Conservation (phyloP, 2,113 vertebrate species). For the Cinclus cinclus region DNA sequence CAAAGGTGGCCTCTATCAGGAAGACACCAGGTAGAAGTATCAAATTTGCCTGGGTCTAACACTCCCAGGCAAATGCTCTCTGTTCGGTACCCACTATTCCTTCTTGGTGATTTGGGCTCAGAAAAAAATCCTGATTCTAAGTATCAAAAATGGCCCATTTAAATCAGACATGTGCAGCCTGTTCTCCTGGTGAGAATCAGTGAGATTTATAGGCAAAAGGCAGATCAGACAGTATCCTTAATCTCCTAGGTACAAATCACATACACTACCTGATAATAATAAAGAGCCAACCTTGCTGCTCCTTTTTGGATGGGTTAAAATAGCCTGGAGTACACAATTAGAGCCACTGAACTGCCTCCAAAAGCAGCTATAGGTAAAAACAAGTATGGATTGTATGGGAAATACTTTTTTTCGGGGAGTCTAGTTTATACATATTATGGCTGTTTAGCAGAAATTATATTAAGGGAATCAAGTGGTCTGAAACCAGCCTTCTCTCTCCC, state of each 20-base stretch:
- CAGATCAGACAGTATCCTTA: neutral
- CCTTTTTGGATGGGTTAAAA: neutral
- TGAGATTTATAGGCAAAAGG: neutral
- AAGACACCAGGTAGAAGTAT: neutral
- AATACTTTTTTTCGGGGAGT: neutral
- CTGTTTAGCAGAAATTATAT: neutral
- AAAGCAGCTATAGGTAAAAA: neutral
- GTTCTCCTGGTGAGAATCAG: rapidly evolving
- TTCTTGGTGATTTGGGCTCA: neutral
- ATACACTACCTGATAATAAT: neutral
- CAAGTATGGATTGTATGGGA: neutral
- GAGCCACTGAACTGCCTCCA: neutral
- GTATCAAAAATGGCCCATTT: neutral
- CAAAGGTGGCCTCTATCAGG: neutral
- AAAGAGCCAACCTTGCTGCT: neutral
- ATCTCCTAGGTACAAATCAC: neutral
- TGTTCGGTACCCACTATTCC: neutral
- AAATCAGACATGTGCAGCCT: neutral
- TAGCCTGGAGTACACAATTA: neutral
- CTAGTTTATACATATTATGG: neutral
- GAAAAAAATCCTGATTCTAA: neutral
- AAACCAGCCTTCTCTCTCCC: neutral
- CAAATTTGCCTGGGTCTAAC: neutral
- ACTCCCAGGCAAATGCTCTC: rapidly evolving
- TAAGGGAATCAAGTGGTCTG: neutral